Evolutionary conservation across 2,797 vertebrate species (phyloP), one percentile per base, ranked within the genome.

Genomic region (Coregonus sp.): DNA sequence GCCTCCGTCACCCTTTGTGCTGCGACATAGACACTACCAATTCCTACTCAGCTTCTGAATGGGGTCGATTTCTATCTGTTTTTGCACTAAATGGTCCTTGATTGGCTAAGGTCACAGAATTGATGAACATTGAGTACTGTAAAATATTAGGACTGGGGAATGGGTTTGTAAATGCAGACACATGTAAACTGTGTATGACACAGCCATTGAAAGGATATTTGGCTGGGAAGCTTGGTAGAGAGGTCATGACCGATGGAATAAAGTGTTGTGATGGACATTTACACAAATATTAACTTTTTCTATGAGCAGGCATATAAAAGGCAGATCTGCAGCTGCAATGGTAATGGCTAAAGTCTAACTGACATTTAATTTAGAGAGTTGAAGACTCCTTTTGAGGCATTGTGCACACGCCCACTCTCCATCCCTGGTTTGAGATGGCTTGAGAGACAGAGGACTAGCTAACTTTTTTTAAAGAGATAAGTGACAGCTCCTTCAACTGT

Each of bases 81-180:
- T 92, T 94, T 94, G 94, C 92, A 92, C 92, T 95, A 94, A 95
- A 93, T 93, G 93, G 92, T 90, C 92, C 91, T 94, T 95, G 94
- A 95, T 96, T 94, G 92, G 91, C 93, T 93, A 94, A 95, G 92
- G 90, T 81, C 81, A 83, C 85, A 94, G 94, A 95, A 96, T 95
- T 89, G 92, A 92, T 92, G 93, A 94, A 94, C 92, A 95, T 63
- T 29, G 37, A 47, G 90, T 91, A 94, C 91, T 90, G 91, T 96
- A 95, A 96, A 96, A 54, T 2, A 91, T 95, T 92, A 77, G 84
- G 84, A 78, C 77, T 89, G 94, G 92, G 91, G 91, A 93, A 93
- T 91, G 87, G 91, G 94, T 90, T 91, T 92, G 90, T 94, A 93
- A 95, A 95, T 91, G 92, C 93, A 95, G 93, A 94, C 90, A 94